phyloP scores from a whole-genome alignment of 2,797 vertebrate species.

The Moxostoma hubbsi region DNA sequence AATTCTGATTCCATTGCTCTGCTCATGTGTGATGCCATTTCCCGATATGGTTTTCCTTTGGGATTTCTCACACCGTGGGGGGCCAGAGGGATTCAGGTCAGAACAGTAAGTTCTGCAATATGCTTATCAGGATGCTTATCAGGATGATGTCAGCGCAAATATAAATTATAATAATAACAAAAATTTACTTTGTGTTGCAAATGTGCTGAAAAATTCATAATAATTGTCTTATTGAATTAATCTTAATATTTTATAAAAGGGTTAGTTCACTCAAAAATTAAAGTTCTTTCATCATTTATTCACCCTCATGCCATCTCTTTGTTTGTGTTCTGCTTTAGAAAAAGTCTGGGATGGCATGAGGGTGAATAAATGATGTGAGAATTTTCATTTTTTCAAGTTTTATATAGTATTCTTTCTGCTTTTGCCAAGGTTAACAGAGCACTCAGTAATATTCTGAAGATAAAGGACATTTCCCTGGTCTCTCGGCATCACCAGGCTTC shows the following conservation, averaged over 20 bases:
- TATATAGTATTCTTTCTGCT: background rate
- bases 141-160: background rate
- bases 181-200: no score
- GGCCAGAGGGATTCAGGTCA: slow-evolving; percentile 37
- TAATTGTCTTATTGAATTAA: background rate
- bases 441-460: slow-evolving; percentile 20
- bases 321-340: no score
- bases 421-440: slow-evolving; percentile 21
- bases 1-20: slow-evolving; percentile 40
- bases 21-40: slow-evolving; percentile 44
- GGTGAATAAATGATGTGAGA: no score
- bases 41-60: slow-evolving; percentile 39
- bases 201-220: background rate
- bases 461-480: slow-evolving; percentile 21
- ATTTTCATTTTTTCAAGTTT: no score
- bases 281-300: no score
- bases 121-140: no score
- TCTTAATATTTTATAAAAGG: no score
- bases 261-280: no score
- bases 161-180: background rate
- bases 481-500: slow-evolving; percentile 61
- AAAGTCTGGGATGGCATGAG: no score
- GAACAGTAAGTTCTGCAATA: slow-evolving; percentile 20
- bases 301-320: no score
- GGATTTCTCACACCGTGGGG: slow-evolving; percentile 47